These are phyloP conservation scores for Huso huso DNA, from an alignment of 2,797 vertebrate genomes.

Conservation along the genomic window DNA sequence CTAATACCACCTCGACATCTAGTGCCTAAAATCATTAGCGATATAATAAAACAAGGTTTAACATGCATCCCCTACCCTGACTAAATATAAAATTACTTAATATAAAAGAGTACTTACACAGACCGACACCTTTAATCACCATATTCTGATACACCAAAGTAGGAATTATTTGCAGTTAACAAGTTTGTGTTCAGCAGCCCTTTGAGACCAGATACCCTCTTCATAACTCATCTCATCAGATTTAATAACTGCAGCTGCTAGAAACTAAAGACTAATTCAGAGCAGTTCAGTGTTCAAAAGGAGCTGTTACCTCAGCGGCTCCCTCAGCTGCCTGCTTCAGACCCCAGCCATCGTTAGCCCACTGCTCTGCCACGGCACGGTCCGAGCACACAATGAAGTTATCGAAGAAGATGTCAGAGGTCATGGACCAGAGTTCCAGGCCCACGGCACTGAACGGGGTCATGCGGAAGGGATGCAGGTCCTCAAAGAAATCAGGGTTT, in stretches of 20 bases:
- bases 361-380: slow-evolving; percentile 76
- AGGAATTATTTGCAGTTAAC: not conserved
- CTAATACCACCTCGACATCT: no score
- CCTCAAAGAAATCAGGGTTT: slow-evolving; percentile 94
- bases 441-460: slow-evolving; percentile 83
- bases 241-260: not conserved
- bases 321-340: slow-evolving; percentile 94
- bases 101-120: not conserved
- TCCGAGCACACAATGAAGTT: slow-evolving; percentile 91
- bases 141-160: not conserved
- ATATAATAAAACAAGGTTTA: no score
- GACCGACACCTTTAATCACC: not conserved
- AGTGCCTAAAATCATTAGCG: no score
- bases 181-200: no score
- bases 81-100: no score
- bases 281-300: no score
- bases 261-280: not conserved
- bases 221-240: no score
- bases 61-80: no score
- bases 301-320: slow-evolving; percentile 74
- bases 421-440: slow-evolving; percentile 97
- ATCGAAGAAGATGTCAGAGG: slow-evolving; percentile 94
- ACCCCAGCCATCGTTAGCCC: slow-evolving; percentile 86
- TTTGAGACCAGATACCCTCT: no score
- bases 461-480: slow-evolving; percentile 91